Percentiles rank a stretch among this genome's conserved stretches.
These are phyloP conservation scores for Gymnarchus niloticus DNA, from an alignment of 2,113 vertebrate genomes.

Conservation along the genomic window DNA sequence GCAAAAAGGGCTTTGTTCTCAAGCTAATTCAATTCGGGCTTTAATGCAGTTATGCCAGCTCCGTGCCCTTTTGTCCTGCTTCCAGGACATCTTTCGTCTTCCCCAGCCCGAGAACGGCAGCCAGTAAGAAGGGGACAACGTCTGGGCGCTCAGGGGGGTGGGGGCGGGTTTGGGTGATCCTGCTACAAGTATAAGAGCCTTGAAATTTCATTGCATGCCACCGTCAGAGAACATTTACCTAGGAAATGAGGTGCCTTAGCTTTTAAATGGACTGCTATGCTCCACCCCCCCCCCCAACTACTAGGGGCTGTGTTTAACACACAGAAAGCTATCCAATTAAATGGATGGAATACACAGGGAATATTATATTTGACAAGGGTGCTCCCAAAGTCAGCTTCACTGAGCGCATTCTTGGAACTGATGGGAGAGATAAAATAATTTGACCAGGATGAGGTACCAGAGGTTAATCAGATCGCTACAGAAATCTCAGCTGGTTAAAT, in stretches of 20 bases:
- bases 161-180: conserved; percentile 45
- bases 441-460: neutral
- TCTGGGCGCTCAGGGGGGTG: conserved; percentile 1
- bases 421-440: conserved; percentile 10
- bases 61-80: neutral
- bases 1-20: neutral
- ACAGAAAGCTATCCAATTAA: conserved; percentile 45
- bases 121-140: conserved; percentile 23
- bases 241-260: conserved; percentile 51
- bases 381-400: conserved; percentile 18
- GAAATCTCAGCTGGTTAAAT: neutral
- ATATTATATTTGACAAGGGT: conserved; percentile 23
- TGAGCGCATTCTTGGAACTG: conserved; percentile 16
- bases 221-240: conserved; percentile 55
- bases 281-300: neutral
- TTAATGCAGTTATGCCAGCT: neutral
- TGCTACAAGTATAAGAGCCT: too few species aligned
- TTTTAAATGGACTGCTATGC: conserved; percentile 20
- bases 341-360: conserved; percentile 25
- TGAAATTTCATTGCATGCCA: conserved; percentile 58
- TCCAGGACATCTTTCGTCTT: neutral
- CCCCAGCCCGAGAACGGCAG: neutral
- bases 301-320: neutral
- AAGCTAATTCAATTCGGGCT: conserved; percentile 25
- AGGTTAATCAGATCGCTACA: conserved; percentile 20